Evolutionary conservation across 2,888 invertebrate genomes (phyloP).

Genomic region (Ditula angustiorana): DNA sequence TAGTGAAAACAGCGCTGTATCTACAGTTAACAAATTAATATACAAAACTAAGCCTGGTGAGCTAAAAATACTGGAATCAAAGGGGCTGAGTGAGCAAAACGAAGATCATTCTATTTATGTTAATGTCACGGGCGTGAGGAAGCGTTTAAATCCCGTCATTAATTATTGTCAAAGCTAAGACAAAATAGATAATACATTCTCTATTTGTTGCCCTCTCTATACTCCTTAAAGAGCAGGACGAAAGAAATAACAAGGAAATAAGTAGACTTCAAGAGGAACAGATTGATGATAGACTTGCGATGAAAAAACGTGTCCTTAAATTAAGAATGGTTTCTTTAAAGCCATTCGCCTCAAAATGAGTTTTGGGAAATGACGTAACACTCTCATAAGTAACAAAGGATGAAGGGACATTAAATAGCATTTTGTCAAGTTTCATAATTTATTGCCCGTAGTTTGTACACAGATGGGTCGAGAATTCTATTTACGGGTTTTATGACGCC

Average conservation of each 20-base stretch:
- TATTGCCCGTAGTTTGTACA: slow-evolving; percentile 65
- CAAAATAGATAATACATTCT: slow-evolving; percentile 84
- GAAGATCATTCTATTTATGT: slow-evolving; percentile 84
- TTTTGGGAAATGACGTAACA: slow-evolving; percentile 73
- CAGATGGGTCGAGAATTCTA: slow-evolving; percentile 66
- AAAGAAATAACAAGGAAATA: slow-evolving; percentile 79
- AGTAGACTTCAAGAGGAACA: slow-evolving; percentile 68
- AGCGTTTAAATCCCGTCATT: slow-evolving; percentile 85
- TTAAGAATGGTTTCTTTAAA: slow-evolving; percentile 71
- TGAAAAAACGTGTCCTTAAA: slow-evolving; percentile 79
- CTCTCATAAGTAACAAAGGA: slow-evolving; percentile 66
- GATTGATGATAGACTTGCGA: slow-evolving; percentile 76
- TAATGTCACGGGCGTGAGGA: slow-evolving; percentile 86
- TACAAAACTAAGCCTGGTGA: slow-evolving; percentile 74
- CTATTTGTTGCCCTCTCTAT: slow-evolving; percentile 78
- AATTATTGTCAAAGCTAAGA: slow-evolving; percentile 84
- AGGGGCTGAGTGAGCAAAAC: slow-evolving; percentile 76
- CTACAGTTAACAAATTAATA: slow-evolving; percentile 79
- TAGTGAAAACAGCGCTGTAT: slow-evolving; percentile 66
- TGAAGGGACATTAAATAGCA: slow-evolving; percentile 76
- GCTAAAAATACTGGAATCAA: slow-evolving; percentile 84
- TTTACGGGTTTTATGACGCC: slow-evolving; percentile 69
- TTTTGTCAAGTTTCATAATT: slow-evolving; percentile 81
- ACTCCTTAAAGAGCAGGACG: slow-evolving; percentile 73
- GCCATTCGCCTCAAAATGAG: slow-evolving; percentile 73